Percentiles rank a stretch among this genome's conserved stretches.
phyloP scores from a whole-genome alignment of 2,113 vertebrate species.

The rabbit (Oryctolagus cuniculus) region DNA sequence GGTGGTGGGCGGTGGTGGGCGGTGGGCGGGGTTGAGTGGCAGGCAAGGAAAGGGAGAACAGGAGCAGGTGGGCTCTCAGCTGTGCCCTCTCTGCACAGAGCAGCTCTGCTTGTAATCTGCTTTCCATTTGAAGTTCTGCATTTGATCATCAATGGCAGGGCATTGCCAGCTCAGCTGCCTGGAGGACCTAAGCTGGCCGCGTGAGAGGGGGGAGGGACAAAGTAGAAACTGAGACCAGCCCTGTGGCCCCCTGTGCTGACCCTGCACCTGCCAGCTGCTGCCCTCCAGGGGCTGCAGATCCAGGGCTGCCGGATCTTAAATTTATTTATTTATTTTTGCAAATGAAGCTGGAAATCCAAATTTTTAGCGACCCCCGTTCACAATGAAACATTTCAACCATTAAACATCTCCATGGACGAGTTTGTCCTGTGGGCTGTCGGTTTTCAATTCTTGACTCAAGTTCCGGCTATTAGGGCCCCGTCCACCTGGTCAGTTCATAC shows the following conservation, averaged over 20 bases:
- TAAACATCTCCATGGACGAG: background rate
- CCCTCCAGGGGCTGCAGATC: background rate
- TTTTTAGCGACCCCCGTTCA: background rate
- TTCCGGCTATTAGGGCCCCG: background rate
- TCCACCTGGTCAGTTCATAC: background rate
- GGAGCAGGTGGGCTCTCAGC: background rate
- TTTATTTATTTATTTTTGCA: background rate
- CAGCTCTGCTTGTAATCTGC: background rate
- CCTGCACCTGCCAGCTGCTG: background rate
- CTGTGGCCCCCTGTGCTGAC: background rate
- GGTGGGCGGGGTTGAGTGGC: background rate
- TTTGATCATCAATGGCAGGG: background rate
- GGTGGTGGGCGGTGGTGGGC: background rate
- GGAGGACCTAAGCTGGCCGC: background rate
- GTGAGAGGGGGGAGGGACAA: background rate
- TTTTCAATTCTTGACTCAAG: background rate
- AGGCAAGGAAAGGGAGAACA: background rate
- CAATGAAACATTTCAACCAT: background rate
- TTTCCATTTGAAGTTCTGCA: background rate
- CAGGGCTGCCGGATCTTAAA: background rate
- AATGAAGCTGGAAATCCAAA: constrained; percentile 38
- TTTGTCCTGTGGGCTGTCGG: background rate
- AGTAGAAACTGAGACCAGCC: background rate
- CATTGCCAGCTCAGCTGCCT: background rate
- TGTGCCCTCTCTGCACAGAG: background rate